phyloP scores from a whole-genome alignment of 1,140 invertebrate species.

The Orussus abietinus region DNA sequence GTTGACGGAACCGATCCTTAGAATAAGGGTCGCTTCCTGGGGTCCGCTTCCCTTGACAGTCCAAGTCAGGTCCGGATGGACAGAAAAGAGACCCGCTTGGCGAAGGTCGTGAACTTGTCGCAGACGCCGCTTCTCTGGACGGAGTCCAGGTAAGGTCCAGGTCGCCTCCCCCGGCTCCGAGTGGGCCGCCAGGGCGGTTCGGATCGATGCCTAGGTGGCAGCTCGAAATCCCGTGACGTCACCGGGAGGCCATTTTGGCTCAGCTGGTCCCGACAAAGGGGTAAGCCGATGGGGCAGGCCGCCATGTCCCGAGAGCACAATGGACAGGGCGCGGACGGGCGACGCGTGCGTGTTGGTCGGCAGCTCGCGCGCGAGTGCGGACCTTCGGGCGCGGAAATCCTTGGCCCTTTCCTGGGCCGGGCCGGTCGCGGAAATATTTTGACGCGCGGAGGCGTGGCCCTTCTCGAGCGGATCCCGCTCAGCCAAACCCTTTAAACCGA shows the following conservation, averaged over 20 bases:
- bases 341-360: background rate
- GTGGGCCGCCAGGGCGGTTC: too few relatives aligned
- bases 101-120: too few relatives aligned
- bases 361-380: conserved; percentile 7
- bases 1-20: too few relatives aligned
- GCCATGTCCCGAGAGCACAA: conserved; percentile 37
- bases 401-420: conserved; percentile 21
- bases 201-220: background rate
- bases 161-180: too few relatives aligned
- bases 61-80: too few relatives aligned
- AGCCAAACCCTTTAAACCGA: conserved; percentile 22
- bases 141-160: too few relatives aligned
- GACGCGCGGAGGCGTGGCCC: conserved; percentile 41
- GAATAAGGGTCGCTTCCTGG: too few relatives aligned
- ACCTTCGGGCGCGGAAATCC: conserved; percentile 26
- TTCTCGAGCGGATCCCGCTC: conserved; percentile 6
- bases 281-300: conserved; percentile 35
- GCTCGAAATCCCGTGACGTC: conserved; percentile 39
- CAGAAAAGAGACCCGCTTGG: too few relatives aligned
- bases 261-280: conserved; percentile 48
- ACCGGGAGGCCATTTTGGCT: conserved; percentile 51
- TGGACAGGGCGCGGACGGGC: background rate
- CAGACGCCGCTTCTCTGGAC: too few relatives aligned
- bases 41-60: too few relatives aligned
- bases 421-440: conserved; percentile 43